Conservation (phyloP, 2,797 vertebrate genomes). For the Limosa lapponica region DNA sequence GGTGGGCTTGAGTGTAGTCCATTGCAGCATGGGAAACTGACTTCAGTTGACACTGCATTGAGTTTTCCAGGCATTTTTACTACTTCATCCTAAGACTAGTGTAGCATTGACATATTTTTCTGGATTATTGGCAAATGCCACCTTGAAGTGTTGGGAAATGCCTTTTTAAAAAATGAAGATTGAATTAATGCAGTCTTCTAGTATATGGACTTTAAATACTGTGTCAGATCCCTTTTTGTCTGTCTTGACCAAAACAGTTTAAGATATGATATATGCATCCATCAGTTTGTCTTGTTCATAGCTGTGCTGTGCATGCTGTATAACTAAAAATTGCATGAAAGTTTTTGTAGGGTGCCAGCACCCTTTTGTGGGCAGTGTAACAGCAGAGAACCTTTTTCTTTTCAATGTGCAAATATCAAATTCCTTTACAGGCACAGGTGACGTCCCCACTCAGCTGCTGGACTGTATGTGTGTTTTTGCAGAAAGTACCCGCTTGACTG, state of each 20-base stretch:
- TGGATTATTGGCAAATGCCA: background rate
- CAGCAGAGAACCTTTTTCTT: background rate
- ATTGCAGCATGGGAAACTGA: background rate
- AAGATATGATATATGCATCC: accelerated
- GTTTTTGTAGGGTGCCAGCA: background rate
- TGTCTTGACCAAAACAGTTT: background rate
- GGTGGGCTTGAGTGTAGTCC: background rate
- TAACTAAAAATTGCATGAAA: background rate
- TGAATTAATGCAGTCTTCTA: background rate
- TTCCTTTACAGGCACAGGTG: background rate
- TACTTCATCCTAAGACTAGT: background rate
- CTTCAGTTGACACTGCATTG: background rate
- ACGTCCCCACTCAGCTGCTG: background rate
- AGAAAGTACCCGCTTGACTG: accelerated
- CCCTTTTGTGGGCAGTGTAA: conserved; percentile 18
- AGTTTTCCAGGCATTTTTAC: background rate
- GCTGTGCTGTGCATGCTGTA: background rate
- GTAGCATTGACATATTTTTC: background rate
- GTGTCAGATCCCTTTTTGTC: background rate
- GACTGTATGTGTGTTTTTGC: background rate
- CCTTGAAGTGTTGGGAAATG: background rate
- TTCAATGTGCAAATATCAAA: background rate
- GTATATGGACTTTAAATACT: background rate
- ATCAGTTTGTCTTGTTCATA: accelerated
- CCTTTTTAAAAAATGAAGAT: background rate